Conservation (phyloP, 2,113 vertebrate species). For the Phalacrocorax brasilianus region DNA sequence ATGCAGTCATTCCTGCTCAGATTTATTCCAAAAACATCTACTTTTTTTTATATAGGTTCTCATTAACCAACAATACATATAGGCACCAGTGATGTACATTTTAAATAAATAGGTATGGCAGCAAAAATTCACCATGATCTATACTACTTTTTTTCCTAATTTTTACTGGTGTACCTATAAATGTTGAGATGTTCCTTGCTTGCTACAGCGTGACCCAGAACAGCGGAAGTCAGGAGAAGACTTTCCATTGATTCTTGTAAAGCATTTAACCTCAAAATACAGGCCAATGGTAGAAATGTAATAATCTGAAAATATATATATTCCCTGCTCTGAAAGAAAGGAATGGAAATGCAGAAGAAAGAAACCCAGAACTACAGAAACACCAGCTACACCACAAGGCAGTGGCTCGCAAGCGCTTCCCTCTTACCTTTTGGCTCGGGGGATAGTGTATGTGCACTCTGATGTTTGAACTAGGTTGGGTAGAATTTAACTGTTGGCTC, state of each 20-base stretch:
- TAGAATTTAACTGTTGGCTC: slow-evolving; percentile 13
- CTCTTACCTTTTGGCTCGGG: not conserved
- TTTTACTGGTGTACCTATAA: not conserved
- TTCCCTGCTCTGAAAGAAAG: not conserved
- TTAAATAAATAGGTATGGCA: not conserved
- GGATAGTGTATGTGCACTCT: not conserved
- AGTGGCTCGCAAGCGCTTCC: not conserved
- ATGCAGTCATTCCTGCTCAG: not conserved
- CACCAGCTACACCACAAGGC: not conserved
- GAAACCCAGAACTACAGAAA: not conserved
- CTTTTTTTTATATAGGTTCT: not conserved
- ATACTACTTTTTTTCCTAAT: not conserved
- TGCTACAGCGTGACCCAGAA: not conserved
- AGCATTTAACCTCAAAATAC: not conserved
- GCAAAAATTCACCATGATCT: not conserved
- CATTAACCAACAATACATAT: not conserved
- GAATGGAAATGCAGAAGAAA: not conserved
- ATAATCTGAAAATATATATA: not conserved
- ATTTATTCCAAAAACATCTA: not conserved
- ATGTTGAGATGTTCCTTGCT: not conserved
- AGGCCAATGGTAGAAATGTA: not conserved
- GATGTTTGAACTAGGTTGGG: not conserved
- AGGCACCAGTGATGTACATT: not conserved
- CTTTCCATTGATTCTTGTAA: not conserved
- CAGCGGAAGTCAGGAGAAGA: not conserved